A percentile compares a stretch with the other conserved stretches of the same genome.
Evolutionary conservation across 2,888 invertebrate genomes (phyloP).

Genomic region (Amorpha juglandis): DNA sequence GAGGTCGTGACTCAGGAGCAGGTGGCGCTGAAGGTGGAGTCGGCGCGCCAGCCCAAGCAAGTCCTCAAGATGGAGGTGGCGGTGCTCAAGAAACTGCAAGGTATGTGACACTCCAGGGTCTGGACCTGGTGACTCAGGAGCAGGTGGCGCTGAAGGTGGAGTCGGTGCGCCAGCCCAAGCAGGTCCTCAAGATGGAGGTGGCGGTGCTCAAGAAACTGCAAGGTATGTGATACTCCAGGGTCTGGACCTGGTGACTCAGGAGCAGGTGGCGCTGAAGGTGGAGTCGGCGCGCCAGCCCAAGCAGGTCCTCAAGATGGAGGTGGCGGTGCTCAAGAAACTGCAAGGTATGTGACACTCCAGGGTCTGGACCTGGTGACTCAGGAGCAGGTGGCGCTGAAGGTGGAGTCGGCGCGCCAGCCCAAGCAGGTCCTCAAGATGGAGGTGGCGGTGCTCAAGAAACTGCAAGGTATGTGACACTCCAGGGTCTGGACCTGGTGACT

Average conservation of each 20-base stretch:
- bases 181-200: constrained; percentile 99
- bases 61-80: constrained; percentile 99
- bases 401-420: constrained; percentile 98
- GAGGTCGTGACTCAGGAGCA: constrained; percentile 47
- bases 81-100: constrained; percentile 88
- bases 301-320: constrained; percentile 99
- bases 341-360: constrained; percentile 88
- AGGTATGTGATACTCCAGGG: constrained; percentile 78
- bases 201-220: constrained; percentile 98
- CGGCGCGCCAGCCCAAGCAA: constrained; percentile 86
- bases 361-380: constrained; percentile 98
- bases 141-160: no score
- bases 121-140: no score
- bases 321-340: constrained; percentile 98
- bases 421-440: constrained; percentile 99
- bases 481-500: no score
- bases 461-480: constrained; percentile 88
- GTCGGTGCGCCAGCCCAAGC: constrained; percentile 53
- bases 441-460: constrained; percentile 98
- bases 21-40: no score
- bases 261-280: not conserved
- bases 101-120: no score
- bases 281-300: no score
- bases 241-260: no score
- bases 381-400: constrained; percentile 98